Conservation (phyloP, 2,888 invertebrate genomes). For the Drosophila peninsularis region DNA sequence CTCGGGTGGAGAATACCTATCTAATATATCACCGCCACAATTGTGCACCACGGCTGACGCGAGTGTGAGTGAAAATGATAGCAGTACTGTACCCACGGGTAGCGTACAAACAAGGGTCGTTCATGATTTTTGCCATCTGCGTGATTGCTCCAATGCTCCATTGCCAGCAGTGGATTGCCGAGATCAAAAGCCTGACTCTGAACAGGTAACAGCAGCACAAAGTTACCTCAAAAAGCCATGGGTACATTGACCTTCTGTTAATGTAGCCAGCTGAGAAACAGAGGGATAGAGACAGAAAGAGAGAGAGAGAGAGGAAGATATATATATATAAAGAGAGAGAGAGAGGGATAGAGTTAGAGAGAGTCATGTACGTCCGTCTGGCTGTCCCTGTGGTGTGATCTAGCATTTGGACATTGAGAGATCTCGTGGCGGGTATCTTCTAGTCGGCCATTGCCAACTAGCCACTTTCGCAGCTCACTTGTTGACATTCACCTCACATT, state of each 20-base stretch:
- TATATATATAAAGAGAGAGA: neutral
- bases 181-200: slow-evolving; percentile 2
- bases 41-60: slow-evolving; percentile 4
- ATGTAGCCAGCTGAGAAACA: neutral
- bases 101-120: slow-evolving; percentile 38
- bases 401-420: neutral
- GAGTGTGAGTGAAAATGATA: slow-evolving; percentile 1
- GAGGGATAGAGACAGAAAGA: neutral
- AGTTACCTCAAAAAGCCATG: neutral
- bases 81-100: slow-evolving; percentile 21
- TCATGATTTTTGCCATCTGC: slow-evolving; percentile 30
- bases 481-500: neutral
- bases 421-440: slow-evolving; percentile 1
- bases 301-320: neutral
- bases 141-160: slow-evolving; percentile 13
- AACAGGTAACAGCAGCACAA: slow-evolving; percentile 15
- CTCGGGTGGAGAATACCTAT: slow-evolving; percentile 9
- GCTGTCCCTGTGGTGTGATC: neutral
- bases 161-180: neutral
- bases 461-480: neutral
- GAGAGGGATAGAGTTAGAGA: neutral
- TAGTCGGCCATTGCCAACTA: slow-evolving; percentile 1
- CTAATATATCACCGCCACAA: slow-evolving; percentile 13
- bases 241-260: neutral
- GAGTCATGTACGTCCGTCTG: slow-evolving; percentile 1